phyloP scores from a whole-genome alignment of 2,113 vertebrate genomes.

The Calypte anna region DNA sequence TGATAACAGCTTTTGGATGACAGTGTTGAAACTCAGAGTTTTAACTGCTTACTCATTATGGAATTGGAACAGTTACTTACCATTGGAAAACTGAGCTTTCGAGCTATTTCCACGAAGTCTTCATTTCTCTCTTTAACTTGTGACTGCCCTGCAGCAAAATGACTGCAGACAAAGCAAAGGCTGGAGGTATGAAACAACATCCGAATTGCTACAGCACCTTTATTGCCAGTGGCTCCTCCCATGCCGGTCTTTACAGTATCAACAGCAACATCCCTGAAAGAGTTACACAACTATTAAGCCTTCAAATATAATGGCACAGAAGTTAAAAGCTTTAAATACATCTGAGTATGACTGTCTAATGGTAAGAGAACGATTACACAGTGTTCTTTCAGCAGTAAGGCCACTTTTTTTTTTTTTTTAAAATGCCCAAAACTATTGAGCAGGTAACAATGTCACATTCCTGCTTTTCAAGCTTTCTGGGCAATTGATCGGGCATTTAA shows the following conservation, averaged over 20 bases:
- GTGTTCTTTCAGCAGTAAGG: background rate
- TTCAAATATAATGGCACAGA: background rate
- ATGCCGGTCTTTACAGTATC: conserved; percentile 98
- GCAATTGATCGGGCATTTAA: background rate
- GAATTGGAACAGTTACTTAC: conserved; percentile 71
- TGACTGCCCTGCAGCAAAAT: conserved; percentile 97
- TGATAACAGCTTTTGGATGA: background rate
- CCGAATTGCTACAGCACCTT: conserved; percentile 95
- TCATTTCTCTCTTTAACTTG: conserved; percentile 98
- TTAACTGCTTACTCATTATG: background rate
- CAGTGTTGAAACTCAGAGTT: background rate
- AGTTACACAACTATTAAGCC: background rate
- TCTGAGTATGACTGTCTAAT: background rate
- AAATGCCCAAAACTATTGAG: background rate
- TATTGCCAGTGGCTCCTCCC: conserved; percentile 98
- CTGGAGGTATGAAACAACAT: conserved; percentile 97
- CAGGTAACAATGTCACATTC: background rate
- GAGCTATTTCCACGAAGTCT: conserved; percentile 93
- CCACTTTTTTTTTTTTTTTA: background rate
- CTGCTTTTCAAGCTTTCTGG: background rate
- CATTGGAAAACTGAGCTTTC: conserved; percentile 95
- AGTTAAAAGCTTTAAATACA: background rate
- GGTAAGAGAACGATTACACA: background rate
- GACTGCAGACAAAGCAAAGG: conserved; percentile 97
- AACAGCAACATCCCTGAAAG: conserved; percentile 91